phyloP scores from a whole-genome alignment of 2,888 invertebrate genomes.

The Eristalinus aeneus region DNA sequence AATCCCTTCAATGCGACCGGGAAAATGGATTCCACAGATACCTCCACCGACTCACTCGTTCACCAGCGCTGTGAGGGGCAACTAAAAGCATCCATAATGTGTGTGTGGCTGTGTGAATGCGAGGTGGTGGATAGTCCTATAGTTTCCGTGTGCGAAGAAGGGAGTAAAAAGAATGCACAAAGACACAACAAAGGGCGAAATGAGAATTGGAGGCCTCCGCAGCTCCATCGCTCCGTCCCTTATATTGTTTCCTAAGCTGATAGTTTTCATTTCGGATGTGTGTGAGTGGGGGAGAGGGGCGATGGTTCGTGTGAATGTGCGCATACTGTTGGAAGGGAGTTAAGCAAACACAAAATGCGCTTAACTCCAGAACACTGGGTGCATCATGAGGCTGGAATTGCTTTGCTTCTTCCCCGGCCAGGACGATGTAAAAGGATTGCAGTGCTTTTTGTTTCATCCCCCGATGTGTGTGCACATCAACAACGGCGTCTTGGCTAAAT shows the following conservation, averaged over 20 bases:
- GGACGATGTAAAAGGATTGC: slow-evolving; percentile 59
- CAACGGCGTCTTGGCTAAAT: slow-evolving; percentile 69
- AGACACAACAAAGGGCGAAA: slow-evolving; percentile 42
- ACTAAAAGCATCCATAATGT: slow-evolving; percentile 32
- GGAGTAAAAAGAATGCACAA: slow-evolving; percentile 42
- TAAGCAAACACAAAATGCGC: slow-evolving; percentile 60
- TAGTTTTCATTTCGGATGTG: slow-evolving; percentile 50
- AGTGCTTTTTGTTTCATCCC: slow-evolving; percentile 6
- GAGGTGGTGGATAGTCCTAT: slow-evolving; percentile 50
- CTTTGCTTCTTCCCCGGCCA: slow-evolving; percentile 27
- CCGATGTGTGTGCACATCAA: slow-evolving; percentile 41
- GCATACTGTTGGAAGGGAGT: slow-evolving; percentile 56
- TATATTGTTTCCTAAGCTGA: slow-evolving; percentile 67
- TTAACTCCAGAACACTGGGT: slow-evolving; percentile 26
- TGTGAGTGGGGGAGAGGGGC: not conserved
- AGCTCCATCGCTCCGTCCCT: slow-evolving; percentile 57
- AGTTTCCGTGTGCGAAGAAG: slow-evolving; percentile 19
- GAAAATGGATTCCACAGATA: slow-evolving; percentile 36
- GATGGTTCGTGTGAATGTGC: not conserved
- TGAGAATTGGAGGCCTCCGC: slow-evolving; percentile 2
- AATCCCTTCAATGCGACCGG: slow-evolving; percentile 27
- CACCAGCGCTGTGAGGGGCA: not conserved
- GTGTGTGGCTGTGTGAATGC: slow-evolving; percentile 43
- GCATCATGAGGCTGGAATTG: slow-evolving; percentile 3
- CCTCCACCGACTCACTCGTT: not conserved